These are phyloP conservation scores for Macrotrachela quadricornifera DNA, from an alignment of 1,140 invertebrate genomes.

Conservation along the genomic window DNA sequence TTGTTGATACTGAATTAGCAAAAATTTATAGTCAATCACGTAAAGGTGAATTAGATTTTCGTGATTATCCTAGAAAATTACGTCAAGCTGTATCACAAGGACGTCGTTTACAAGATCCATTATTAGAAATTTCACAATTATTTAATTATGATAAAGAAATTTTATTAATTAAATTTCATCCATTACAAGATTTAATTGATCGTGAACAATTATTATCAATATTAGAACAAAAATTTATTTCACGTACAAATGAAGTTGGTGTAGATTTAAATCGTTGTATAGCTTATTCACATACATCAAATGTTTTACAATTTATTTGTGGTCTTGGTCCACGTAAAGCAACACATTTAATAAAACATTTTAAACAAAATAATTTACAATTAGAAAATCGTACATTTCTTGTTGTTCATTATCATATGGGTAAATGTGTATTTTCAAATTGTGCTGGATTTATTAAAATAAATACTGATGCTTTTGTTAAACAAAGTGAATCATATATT, in stretches of 20 bases:
- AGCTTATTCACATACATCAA: slow-evolving; percentile 56
- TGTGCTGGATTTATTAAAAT: slow-evolving; percentile 98
- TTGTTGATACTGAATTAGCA: background rate
- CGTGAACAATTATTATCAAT: slow-evolving; percentile 14
- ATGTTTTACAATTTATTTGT: slow-evolving; percentile 83
- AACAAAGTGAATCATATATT: slow-evolving; percentile 66
- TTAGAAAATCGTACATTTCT: slow-evolving; percentile 9
- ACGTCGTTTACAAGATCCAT: slow-evolving; percentile 72
- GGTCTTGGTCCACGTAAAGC: slow-evolving; percentile 87
- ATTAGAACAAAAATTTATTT: slow-evolving; percentile 70
- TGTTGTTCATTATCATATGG: slow-evolving; percentile 19
- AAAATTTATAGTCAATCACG: background rate
- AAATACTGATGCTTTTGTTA: slow-evolving; percentile 74
- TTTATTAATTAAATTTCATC: slow-evolving; percentile 69
- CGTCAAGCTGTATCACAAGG: slow-evolving; percentile 76
- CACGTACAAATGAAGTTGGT: slow-evolving; percentile 85
- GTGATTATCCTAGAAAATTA: slow-evolving; percentile 65
- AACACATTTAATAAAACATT: slow-evolving; percentile 44
- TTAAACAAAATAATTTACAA: slow-evolving; percentile 13
- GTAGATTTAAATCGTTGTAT: slow-evolving; percentile 86
- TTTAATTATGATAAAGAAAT: slow-evolving; percentile 88
- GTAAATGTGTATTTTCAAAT: slow-evolving; percentile 63
- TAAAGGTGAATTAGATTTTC: slow-evolving; percentile 47
- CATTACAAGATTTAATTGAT: slow-evolving; percentile 39
- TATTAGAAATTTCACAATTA: slow-evolving; percentile 81